These are phyloP conservation scores for Lasioglossum figueresi DNA, from an alignment of 2,888 invertebrate species.

Conservation along the genomic window DNA sequence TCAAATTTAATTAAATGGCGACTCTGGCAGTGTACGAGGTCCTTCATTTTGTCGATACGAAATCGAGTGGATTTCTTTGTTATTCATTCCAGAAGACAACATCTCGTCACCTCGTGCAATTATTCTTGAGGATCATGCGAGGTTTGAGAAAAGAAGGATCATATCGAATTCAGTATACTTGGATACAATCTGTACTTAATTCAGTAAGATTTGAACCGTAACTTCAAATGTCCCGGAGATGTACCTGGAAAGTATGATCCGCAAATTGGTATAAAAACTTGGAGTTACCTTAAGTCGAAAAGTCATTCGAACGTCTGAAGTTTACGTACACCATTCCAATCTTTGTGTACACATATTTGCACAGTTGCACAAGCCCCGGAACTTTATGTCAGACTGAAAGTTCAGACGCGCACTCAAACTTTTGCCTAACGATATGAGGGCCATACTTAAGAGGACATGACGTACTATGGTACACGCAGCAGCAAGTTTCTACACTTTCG, in stretches of 20 bases:
- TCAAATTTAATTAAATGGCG: too few relatives aligned
- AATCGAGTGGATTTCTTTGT: too few relatives aligned
- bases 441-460: not conserved
- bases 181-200: not conserved
- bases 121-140: too few relatives aligned
- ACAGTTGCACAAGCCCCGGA: not conserved
- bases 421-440: conserved; percentile 9
- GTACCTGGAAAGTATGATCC: not conserved
- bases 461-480: not conserved
- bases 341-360: not conserved
- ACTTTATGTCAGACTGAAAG: conserved; percentile 3
- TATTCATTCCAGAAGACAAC: not conserved
- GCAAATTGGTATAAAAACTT: not conserved
- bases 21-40: too few relatives aligned
- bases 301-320: not conserved
- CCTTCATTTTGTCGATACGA: too few relatives aligned
- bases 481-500: not conserved
- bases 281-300: not conserved
- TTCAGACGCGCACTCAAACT: conserved; percentile 1
- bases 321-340: not conserved
- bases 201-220: not conserved
- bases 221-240: not conserved
- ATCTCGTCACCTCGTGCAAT: too few relatives aligned
- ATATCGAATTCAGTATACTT: not conserved
- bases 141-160: too few relatives aligned